phyloP scores from a whole-genome alignment of 1,140 invertebrate species.

The Diachasma alloeum region DNA sequence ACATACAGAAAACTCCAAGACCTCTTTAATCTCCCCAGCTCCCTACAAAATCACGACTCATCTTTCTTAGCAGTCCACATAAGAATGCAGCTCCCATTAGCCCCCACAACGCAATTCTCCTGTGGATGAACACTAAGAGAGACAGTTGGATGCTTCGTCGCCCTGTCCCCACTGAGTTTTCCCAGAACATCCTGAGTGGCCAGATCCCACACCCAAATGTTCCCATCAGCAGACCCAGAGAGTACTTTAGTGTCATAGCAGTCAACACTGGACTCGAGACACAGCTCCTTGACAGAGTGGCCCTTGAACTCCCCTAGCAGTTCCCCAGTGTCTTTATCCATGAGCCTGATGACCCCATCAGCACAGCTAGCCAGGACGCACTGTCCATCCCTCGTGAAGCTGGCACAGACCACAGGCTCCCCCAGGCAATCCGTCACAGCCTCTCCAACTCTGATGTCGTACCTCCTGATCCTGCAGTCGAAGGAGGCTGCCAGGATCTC shows the following conservation, averaged over 20 bases:
- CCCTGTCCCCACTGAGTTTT: slow-evolving; percentile 62
- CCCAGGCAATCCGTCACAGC: slow-evolving; percentile 87
- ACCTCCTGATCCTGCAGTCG: slow-evolving; percentile 87
- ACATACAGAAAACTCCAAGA: no score
- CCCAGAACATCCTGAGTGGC: slow-evolving; percentile 74
- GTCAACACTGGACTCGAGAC: slow-evolving; percentile 86
- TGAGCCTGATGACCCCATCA: slow-evolving; percentile 81
- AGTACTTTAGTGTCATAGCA: slow-evolving; percentile 83
- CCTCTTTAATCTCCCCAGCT: no score
- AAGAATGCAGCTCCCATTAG: slow-evolving; percentile 73
- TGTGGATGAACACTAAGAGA: slow-evolving; percentile 79
- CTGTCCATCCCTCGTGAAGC: slow-evolving; percentile 84
- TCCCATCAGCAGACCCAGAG: slow-evolving; percentile 87
- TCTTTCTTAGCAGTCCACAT: slow-evolving; percentile 64
- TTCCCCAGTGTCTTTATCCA: slow-evolving; percentile 90
- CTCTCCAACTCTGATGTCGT: slow-evolving; percentile 89
- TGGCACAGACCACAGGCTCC: slow-evolving; percentile 77
- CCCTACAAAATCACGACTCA: neutral
- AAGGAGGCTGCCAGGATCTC: slow-evolving; percentile 91
- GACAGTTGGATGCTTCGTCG: slow-evolving; percentile 48
- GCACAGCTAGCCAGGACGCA: slow-evolving; percentile 86
- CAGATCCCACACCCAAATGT: slow-evolving; percentile 89
- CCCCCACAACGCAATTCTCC: slow-evolving; percentile 72
- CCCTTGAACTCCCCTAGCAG: slow-evolving; percentile 82
- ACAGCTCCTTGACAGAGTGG: slow-evolving; percentile 80